Evolutionary conservation across 2,113 vertebrate species (phyloP).

Genomic region (Lates calcarifer): DNA sequence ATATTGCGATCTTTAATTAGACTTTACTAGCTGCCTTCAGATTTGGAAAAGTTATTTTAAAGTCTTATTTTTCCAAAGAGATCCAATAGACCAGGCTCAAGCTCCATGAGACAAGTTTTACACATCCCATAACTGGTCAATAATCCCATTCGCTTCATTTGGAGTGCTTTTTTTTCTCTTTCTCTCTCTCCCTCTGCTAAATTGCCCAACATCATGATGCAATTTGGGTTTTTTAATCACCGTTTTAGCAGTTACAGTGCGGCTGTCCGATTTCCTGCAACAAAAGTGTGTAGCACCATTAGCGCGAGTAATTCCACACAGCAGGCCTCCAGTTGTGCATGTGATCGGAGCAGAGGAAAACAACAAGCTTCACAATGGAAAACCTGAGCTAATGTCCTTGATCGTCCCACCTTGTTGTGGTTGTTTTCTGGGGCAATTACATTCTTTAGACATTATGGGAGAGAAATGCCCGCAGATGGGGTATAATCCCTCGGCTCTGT

Average conservation of each 20-base stretch:
- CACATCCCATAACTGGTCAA: conserved; percentile 69
- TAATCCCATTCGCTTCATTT: conserved; percentile 73
- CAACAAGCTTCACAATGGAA: conserved; percentile 76
- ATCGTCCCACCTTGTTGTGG: conserved; percentile 75
- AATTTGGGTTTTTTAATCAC: conserved; percentile 86
- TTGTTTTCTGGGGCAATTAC: conserved; percentile 60
- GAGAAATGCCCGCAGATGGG: conserved; percentile 56
- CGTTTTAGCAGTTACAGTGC: conserved; percentile 84
- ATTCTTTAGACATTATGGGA: conserved; percentile 58
- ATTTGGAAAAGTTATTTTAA: conserved; percentile 74
- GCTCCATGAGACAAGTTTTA: conserved; percentile 64
- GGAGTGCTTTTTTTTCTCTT: conserved; percentile 48
- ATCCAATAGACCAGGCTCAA: conserved; percentile 42
- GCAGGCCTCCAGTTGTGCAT: conserved; percentile 84
- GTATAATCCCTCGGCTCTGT: conserved; percentile 30
- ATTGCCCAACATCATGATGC: conserved; percentile 85
- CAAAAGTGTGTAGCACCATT: conserved; percentile 86
- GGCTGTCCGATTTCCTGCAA: conserved; percentile 87
- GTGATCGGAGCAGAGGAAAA: conserved; percentile 74
- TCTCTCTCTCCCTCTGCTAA: conserved; percentile 51
- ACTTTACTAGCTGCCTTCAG: conserved; percentile 76
- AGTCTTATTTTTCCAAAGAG: conserved; percentile 65
- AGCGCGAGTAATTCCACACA: conserved; percentile 85
- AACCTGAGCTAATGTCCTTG: conserved; percentile 77
- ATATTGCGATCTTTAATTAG: conserved; percentile 83